Evolutionary conservation across 2,113 vertebrate species (phyloP).

Genomic region (Halichoeres trimaculatus): DNA sequence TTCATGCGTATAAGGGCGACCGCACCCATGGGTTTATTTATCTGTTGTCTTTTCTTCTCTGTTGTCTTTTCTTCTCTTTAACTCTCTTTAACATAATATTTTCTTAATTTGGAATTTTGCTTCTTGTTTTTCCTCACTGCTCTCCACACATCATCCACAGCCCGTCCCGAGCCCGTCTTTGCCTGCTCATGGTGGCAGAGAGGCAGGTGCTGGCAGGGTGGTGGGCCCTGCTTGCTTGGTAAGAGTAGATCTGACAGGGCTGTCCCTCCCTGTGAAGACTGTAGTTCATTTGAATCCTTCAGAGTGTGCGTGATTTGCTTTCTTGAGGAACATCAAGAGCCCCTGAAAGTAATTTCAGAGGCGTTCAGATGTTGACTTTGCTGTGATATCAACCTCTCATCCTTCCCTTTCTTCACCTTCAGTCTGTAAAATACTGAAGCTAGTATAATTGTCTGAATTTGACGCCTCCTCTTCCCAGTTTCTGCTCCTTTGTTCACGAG

Average conservation of each 20-base stretch:
- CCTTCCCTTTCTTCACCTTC: constrained; percentile 6
- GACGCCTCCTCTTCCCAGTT: constrained; percentile 24
- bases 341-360: constrained; percentile 37
- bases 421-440: constrained; percentile 18
- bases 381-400: constrained; percentile 30
- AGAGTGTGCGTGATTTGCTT: constrained; percentile 37
- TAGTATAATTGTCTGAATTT: constrained; percentile 43
- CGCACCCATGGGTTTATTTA: neutral
- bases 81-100: constrained; percentile 10
- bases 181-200: constrained; percentile 78
- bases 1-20: neutral
- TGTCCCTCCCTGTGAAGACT: constrained; percentile 23
- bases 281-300: constrained; percentile 31
- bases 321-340: constrained; percentile 26
- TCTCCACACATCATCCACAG: constrained; percentile 72
- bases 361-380: constrained; percentile 46
- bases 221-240: constrained; percentile 80
- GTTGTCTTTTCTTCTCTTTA: neutral
- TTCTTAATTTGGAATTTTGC: constrained; percentile 35
- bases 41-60: constrained; percentile 6
- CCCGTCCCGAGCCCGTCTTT: constrained; percentile 77
- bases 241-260: constrained; percentile 60
- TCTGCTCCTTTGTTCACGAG: constrained; percentile 31
- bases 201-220: constrained; percentile 76
- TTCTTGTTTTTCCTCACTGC: constrained; percentile 58